These are phyloP conservation scores for Etheostoma nigrum DNA, from an alignment of 2,797 vertebrate species.

Conservation along the genomic window DNA sequence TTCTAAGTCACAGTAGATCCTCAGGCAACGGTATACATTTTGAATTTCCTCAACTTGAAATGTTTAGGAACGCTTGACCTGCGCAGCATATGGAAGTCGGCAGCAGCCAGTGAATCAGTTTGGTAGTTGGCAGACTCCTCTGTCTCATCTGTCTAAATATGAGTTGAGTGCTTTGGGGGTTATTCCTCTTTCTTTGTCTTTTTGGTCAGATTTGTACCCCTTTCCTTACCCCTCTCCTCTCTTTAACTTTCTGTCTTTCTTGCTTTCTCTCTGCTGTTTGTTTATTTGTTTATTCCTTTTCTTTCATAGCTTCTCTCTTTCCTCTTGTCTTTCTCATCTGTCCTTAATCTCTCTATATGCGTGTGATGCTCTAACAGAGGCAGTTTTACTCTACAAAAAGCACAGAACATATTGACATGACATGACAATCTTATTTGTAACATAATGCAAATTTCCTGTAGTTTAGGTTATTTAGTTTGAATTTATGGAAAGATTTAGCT, in stretches of 20 bases:
- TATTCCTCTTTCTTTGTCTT: slow-evolving; percentile 37
- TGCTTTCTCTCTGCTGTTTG: slow-evolving; percentile 16
- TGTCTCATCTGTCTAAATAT: slow-evolving; percentile 68
- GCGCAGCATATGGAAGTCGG: slow-evolving; percentile 53
- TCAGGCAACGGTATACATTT: slow-evolving; percentile 29
- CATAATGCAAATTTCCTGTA: slow-evolving; percentile 10
- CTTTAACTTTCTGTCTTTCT: slow-evolving; percentile 14
- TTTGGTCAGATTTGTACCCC: slow-evolving; percentile 29
- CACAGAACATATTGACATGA: slow-evolving; percentile 7
- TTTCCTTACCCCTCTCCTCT: slow-evolving; percentile 19
- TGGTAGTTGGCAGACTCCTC: slow-evolving; percentile 57
- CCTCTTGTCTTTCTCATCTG: slow-evolving; percentile 18
- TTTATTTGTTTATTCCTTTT: slow-evolving; percentile 22
- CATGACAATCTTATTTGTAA: slow-evolving; percentile 16
- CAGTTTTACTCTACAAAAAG: slow-evolving; percentile 11
- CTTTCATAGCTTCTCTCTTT: slow-evolving; percentile 4
- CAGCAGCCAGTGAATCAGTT: slow-evolving; percentile 61
- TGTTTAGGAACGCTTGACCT: slow-evolving; percentile 55
- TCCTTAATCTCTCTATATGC: slow-evolving; percentile 10
- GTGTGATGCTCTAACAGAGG: slow-evolving; percentile 1
- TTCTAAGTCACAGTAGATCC: slow-evolving; percentile 36
- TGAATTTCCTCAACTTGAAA: slow-evolving; percentile 54
- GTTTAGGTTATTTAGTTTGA: slow-evolving; percentile 28
- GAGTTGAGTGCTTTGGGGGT: slow-evolving; percentile 56
- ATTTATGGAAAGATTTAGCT: slow-evolving; percentile 19